Evolutionary conservation across 2,888 invertebrate genomes (phyloP).

Genomic region (Blastobasis adustella): DNA sequence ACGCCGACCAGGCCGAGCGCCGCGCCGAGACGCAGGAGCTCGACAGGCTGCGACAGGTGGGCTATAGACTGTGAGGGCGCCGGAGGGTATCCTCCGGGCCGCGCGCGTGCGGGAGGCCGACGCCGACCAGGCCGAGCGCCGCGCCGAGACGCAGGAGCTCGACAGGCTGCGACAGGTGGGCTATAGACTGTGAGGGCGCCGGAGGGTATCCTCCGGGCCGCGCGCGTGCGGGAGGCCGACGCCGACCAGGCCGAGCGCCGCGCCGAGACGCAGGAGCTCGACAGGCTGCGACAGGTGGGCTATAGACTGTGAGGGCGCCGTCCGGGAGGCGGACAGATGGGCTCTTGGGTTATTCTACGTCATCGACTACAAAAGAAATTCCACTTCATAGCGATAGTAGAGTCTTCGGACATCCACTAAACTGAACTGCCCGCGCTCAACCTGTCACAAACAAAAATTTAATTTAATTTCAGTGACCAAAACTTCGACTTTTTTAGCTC

Average conservation of each 20-base stretch:
- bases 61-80: slow-evolving; percentile 62
- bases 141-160: slow-evolving; percentile 90
- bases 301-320: too few relatives aligned
- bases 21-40: slow-evolving; percentile 91
- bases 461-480: too few relatives aligned
- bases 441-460: too few relatives aligned
- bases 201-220: too few relatives aligned
- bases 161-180: slow-evolving; percentile 77
- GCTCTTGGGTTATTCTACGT: too few relatives aligned
- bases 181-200: slow-evolving; percentile 65
- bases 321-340: too few relatives aligned
- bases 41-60: slow-evolving; percentile 77
- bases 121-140: slow-evolving; percentile 91
- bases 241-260: slow-evolving; percentile 91
- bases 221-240: slow-evolving; percentile 95
- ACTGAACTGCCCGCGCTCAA: too few relatives aligned
- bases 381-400: too few relatives aligned
- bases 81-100: too few relatives aligned
- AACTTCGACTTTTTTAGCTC: too few relatives aligned
- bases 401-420: too few relatives aligned
- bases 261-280: slow-evolving; percentile 91
- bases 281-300: slow-evolving; percentile 76
- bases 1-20: slow-evolving; percentile 92
- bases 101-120: slow-evolving; percentile 96
- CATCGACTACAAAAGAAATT: too few relatives aligned